These are phyloP conservation scores for Noturus placidus DNA, from an alignment of 2,113 vertebrate species.

Conservation along the genomic window DNA sequence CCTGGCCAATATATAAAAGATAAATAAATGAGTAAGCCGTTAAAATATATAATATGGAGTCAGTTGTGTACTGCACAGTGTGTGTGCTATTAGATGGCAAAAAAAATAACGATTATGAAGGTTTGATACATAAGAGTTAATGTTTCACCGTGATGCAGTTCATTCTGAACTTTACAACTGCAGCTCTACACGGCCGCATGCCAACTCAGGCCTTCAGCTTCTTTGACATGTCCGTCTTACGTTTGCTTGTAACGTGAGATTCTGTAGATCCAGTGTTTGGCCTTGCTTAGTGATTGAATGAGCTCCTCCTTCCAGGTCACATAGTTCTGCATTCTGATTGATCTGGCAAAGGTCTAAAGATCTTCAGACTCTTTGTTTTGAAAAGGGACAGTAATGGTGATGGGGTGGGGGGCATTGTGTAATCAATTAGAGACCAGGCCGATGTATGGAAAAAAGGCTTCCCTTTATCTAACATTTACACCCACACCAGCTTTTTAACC, in stretches of 20 bases:
- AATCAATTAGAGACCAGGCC: neutral
- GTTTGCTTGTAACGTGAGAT: neutral
- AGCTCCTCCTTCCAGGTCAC: neutral
- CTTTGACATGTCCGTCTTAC: neutral
- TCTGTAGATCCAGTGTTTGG: neutral
- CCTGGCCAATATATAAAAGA: no score
- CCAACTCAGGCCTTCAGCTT: neutral
- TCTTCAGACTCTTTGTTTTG: neutral
- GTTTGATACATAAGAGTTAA: neutral
- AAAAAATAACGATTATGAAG: neutral
- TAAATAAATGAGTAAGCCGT: no score
- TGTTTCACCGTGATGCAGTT: neutral
- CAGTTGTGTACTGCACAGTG: neutral
- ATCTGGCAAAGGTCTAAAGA: neutral
- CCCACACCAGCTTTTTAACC: neutral
- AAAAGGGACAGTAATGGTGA: neutral
- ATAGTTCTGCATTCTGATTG: neutral
- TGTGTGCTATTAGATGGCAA: neutral
- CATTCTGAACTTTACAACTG: no score
- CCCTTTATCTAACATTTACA: neutral
- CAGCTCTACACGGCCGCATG: neutral
- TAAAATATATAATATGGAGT: no score
- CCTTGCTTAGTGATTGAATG: neutral
- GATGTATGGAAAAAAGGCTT: neutral
- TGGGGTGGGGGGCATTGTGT: neutral